Evolutionary conservation across 2,888 invertebrate genomes (phyloP).

Genomic region (Spodoptera picta): DNA sequence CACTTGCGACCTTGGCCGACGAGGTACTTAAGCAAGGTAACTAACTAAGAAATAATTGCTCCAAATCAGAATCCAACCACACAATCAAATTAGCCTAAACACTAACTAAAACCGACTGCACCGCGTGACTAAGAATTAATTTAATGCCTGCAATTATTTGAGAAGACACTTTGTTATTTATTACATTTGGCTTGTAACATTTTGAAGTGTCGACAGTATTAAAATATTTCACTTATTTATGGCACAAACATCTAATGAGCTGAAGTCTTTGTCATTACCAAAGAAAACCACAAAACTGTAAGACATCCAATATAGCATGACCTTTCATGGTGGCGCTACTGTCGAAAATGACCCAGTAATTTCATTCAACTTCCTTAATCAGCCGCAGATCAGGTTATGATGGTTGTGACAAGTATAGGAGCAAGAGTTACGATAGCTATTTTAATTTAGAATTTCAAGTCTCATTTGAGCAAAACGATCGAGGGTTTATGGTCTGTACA

Average conservation of each 20-base stretch:
- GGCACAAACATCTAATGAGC: constrained; percentile 45
- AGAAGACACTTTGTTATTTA: constrained; percentile 51
- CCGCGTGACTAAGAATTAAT: constrained; percentile 47
- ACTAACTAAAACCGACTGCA: neutral
- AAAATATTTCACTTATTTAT: constrained; percentile 51
- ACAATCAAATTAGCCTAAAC: no score
- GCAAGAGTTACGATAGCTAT: constrained; percentile 28
- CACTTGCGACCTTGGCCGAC: no score
- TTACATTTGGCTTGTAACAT: constrained; percentile 37
- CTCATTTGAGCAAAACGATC: constrained; percentile 20
- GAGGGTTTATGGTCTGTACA: constrained; percentile 24
- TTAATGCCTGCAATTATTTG: constrained; percentile 41
- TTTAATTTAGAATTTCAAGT: constrained; percentile 26
- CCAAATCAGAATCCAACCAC: no score
- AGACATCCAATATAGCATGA: neutral
- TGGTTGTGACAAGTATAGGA: constrained; percentile 3
- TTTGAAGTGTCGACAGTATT: constrained; percentile 46
- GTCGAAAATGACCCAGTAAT: constrained; percentile 2
- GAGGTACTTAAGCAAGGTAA: no score
- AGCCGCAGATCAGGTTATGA: constrained; percentile 2
- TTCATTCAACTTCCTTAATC: constrained; percentile 1
- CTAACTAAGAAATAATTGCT: no score
- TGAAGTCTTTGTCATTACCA: constrained; percentile 29
- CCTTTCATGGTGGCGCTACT: constrained; percentile 12
- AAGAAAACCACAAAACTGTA: constrained; percentile 30